Evolutionary conservation across 2,113 vertebrate species (phyloP).

Genomic region (Sapayoa aenigma): DNA sequence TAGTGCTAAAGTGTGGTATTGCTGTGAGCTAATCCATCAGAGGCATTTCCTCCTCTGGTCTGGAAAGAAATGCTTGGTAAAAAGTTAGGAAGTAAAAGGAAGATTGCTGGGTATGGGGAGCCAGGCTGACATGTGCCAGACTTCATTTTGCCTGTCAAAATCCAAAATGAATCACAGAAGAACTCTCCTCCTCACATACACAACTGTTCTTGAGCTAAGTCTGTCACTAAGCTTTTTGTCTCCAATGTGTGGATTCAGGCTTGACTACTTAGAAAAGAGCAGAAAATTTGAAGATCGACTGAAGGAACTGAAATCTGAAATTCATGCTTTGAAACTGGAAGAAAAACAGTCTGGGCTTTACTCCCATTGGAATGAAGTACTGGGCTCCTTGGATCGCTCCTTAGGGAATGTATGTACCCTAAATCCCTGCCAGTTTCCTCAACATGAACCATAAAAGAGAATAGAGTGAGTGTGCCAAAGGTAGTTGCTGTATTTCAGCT

Average conservation of each 20-base stretch:
- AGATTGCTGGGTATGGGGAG: neutral
- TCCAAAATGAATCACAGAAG: neutral
- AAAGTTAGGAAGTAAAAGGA: neutral
- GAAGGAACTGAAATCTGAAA: conserved; percentile 89
- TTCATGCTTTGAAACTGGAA: conserved; percentile 87
- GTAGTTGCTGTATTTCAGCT: neutral
- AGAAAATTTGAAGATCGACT: conserved; percentile 88
- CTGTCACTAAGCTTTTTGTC: neutral
- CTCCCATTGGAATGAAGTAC: conserved; percentile 63
- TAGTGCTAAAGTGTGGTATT: neutral
- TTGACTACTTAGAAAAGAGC: conserved; percentile 93
- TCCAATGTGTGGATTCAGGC: conserved; percentile 54
- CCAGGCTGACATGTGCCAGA: neutral
- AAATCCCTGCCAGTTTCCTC: neutral
- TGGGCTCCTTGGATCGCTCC: conserved; percentile 75
- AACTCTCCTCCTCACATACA: neutral
- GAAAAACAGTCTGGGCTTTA: conserved; percentile 78
- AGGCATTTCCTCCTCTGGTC: neutral
- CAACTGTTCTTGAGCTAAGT: neutral
- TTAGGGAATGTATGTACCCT: conserved; percentile 73
- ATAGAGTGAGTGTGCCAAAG: neutral
- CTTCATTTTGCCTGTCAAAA: neutral
- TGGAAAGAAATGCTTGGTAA: neutral
- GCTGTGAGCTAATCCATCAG: neutral
- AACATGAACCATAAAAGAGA: neutral